phyloP scores from a whole-genome alignment of 1,140 invertebrate genomes.

The Aphis craccivora region DNA sequence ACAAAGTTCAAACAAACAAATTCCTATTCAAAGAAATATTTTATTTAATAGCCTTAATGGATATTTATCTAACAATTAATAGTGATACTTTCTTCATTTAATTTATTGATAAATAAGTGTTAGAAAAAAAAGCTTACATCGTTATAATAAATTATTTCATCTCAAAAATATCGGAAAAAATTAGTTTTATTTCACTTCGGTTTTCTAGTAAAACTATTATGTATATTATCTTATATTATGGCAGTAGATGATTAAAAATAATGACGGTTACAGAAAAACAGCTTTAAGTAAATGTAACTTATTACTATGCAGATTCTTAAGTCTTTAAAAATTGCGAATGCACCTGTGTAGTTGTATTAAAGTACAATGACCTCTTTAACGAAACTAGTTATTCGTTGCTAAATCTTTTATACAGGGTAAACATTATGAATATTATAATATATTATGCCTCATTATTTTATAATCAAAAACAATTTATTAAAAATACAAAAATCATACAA shows the following conservation, averaged over 20 bases:
- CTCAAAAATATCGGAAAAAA: not conserved
- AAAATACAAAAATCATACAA: not conserved
- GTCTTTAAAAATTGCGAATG: slow-evolving; percentile 4
- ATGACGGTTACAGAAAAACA: not conserved
- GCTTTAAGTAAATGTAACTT: slow-evolving; percentile 14
- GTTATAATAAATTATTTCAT: not conserved
- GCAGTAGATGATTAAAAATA: not conserved
- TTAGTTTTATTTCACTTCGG: not conserved
- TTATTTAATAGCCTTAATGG: not conserved
- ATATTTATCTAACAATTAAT: not conserved
- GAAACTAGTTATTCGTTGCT: slow-evolving; percentile 42
- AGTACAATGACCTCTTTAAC: slow-evolving; percentile 27
- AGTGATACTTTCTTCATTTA: not conserved
- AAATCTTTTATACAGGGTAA: slow-evolving; percentile 8
- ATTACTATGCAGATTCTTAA: not conserved
- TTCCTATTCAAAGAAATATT: not conserved
- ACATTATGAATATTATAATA: not conserved
- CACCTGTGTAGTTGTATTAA: not conserved
- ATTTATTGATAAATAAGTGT: not conserved
- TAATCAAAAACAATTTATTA: not conserved
- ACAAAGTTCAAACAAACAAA: not conserved
- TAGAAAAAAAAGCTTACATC: not conserved
- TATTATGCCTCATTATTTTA: too few species aligned
- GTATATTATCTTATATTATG: not conserved
- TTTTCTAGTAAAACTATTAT: not conserved